Percentiles rank a stretch among this genome's conserved stretches.
These are phyloP conservation scores for Andrena praecox DNA, from an alignment of 2,888 invertebrate species.

Conservation along the genomic window DNA sequence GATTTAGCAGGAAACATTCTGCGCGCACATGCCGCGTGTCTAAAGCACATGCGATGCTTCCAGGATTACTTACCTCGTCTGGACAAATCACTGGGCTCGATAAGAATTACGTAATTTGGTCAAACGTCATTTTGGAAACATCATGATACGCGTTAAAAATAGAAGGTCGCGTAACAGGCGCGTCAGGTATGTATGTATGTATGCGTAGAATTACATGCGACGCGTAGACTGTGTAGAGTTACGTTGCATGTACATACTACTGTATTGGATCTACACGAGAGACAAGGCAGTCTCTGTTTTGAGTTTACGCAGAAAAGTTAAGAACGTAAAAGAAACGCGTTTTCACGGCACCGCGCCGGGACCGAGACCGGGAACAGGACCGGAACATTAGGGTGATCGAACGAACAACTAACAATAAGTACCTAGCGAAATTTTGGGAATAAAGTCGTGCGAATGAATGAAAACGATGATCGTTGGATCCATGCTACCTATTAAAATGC, in stretches of 20 bases:
- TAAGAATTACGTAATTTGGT: constrained; percentile 33
- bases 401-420: too few species aligned
- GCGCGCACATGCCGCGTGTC: neutral
- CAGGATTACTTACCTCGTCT: neutral
- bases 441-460: neutral
- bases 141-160: constrained; percentile 19
- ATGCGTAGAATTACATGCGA: neutral
- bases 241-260: too few species aligned
- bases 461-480: neutral
- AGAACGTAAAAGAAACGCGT: neutral
- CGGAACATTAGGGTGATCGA: too few species aligned
- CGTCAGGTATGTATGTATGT: neutral
- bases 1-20: neutral
- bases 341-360: too few species aligned
- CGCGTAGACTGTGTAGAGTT: neutral
- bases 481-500: neutral
- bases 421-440: neutral
- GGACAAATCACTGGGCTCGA: neutral
- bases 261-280: neutral
- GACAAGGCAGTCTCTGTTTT: neutral
- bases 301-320: neutral
- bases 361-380: neutral
- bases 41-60: neutral
- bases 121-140: constrained; percentile 36
- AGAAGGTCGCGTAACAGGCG: neutral